phyloP scores from a whole-genome alignment of 2,888 invertebrate genomes.

The Heliconius aoede region DNA sequence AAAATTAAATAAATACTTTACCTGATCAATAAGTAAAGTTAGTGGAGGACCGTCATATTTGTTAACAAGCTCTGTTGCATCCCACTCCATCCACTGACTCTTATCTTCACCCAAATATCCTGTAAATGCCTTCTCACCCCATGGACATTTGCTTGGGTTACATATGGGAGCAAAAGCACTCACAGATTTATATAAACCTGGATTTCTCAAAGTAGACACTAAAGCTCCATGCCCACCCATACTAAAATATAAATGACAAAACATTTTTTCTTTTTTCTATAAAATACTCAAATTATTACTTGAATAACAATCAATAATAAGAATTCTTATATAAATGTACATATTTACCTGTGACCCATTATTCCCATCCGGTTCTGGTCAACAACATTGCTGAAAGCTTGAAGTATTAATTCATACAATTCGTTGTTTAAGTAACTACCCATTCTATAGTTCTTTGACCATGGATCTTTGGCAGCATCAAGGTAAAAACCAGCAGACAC shows the following conservation, averaged over 20 bases:
- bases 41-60: constrained; percentile 92
- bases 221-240: constrained; percentile 99
- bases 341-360: constrained; percentile 91
- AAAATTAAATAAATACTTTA: constrained; percentile 54
- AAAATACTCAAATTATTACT: background rate
- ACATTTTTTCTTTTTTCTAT: background rate
- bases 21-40: constrained; percentile 95
- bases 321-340: background rate
- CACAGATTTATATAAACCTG: constrained; percentile 92
- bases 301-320: background rate
- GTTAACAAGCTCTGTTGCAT: constrained; percentile 92
- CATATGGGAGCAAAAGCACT: constrained; percentile 98
- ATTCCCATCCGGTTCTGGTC: constrained; percentile 87
- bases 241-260: constrained; percentile 73
- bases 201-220: constrained; percentile 94
- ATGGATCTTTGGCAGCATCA: constrained; percentile 95
- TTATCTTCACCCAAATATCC: constrained; percentile 90
- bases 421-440: constrained; percentile 96
- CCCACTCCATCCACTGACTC: constrained; percentile 92
- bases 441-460: constrained; percentile 97
- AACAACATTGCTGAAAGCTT: constrained; percentile 86
- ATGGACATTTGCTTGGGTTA: constrained; percentile 92
- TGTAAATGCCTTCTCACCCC: constrained; percentile 94
- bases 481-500: constrained; percentile 98
- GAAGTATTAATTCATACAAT: constrained; percentile 88